Base-by-base conservation (phyloP, 2,797 vertebrate species). In the Protosalanx chinensis region DNA sequence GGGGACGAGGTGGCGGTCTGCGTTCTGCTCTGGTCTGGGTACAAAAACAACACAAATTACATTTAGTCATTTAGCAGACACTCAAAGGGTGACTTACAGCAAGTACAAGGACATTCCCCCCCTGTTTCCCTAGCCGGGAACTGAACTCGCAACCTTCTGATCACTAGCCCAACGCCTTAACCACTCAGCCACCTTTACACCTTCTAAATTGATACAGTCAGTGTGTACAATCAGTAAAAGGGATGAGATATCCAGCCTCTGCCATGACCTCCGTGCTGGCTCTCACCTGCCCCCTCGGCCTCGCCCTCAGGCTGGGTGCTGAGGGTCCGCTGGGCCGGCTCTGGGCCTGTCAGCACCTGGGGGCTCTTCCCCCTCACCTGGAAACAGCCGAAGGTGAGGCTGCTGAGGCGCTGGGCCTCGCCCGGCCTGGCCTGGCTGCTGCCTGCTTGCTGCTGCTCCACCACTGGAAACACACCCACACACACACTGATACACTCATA, bases 301-400 rank as follows among this genome's bases (percentile, higher is more conserved):
- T 87, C 87, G 53, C 59, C 85, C 71, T 71, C 67, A 3, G 75
- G 71, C 69, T 82, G 82, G 79, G 76, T 78, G 85, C 84, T 88
- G 85, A 90, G 76, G 64, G 79, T 90, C 81, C 91, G 91, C 84
- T 91, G 86, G 65, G 85, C 89, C 0, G 94, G 93, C 51, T 93
- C 91, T 2, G 90, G 91, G 70, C 92, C 94, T 0, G 90, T 90
- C 62, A 93, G 92, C 0, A 91, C 91, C 76, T 97, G 94, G 23
- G 95, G 95, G 76, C 89, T 98, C 88, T 92, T 95, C 75, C 93
- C 95, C 89, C 93, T 92, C 76, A 96, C 95, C 74, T 95, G 93
- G 88, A 98, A 96, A 81, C 96, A 98, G 74, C 96, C 97, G 60
- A 98, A 98, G 0, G 96, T 98, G 85, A 99, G 91, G 84, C 94